Evolutionary conservation across 2,888 invertebrate species (phyloP), one percentile per base, ranked within the genome.

Genomic region (Nudaria mundana): DNA sequence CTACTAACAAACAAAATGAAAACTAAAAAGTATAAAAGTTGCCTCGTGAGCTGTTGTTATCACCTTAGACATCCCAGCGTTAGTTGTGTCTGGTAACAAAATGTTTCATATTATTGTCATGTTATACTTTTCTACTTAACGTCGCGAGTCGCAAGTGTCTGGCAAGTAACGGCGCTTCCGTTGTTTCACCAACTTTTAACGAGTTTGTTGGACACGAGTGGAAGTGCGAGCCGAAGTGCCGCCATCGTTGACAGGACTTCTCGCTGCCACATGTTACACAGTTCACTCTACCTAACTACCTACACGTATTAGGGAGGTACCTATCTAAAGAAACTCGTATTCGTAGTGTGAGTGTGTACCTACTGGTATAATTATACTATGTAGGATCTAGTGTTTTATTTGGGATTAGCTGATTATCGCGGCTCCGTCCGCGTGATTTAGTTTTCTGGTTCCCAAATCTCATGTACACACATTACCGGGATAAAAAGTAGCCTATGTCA

Each of bases 171-270:
- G 63, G 65, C 71, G 76, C 76, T 78, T 76, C 75, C 77, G 84
- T 83, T 85, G 85, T 84, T 81, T 81, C 76, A 56, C 76, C 70
- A 86, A 87, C 78, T 87, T 87, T 87, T 87, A 87, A 87, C 87
- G 87, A 87, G 87, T 87, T 87, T 85, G 86, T 82, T 72, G 86
- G 87, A 84, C 86, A 80, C 67, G 73, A 65, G 66, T 71, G 62
- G 66, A 63, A 69, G 64, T 62, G 67, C 53, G 57, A 57, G 40
- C 62, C 63, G 62, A 60, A 66, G 53, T 63, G 72, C 47, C 64
- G 66, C 58, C 70, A 64, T 65, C 62, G 46, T 40, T 66, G 64
- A 50, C 64, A 64, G 58, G 60, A 63, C 69, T 66, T 65, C 53
- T 63, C 43, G 56, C 64, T 64, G 74, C 76, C 80, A 80, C 74